Evolutionary conservation across 2,888 invertebrate genomes (phyloP), one percentile per base, ranked within the genome.

Genomic region (Eristalis intricaria): DNA sequence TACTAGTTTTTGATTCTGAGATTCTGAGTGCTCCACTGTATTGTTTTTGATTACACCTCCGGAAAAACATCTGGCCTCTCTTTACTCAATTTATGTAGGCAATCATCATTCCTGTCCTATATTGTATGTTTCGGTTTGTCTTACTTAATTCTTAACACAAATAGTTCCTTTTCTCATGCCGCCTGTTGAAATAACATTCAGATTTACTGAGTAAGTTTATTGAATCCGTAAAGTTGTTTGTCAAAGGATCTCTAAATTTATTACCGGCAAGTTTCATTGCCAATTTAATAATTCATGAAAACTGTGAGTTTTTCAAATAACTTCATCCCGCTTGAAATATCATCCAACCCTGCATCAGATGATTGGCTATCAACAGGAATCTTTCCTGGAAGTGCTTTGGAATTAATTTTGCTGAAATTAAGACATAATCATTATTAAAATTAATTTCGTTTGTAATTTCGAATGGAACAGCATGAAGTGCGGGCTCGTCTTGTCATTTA

Each of bases 401-500:
- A 69, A 70, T 35, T 35, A 23, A 26, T 40, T 60, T 61, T 40
- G 13, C 29, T 71, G 11, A 40, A 40, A 71, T 71, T 35, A 43
- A 43, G 40, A 71, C 43, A 50, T 50, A 50, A 61, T 29, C 40
- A 61, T 71, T 61, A 26, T 5, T 32, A 40, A 70, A 38, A 38
- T n/a, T 58, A 70, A 38, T 23, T 71, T 11, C 26, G n/a, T 61
- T 40, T 60, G 22, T 26, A 61, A 61, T 61, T 61, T 40, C 40
- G 29, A 61, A 29, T 29, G 61, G 22, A 43, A n/a, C 2, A 50
- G 15, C 76, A 50, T 61, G 13, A 29, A 26, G 32, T 43, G 19
- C 56, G 66, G 40, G 43, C 40, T 60, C 22, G 43, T 68, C 22
- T 23, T 77, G 60, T 50, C 69, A 69, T 77, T 77, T 61, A 50